Evolutionary conservation across 1,140 invertebrate species (phyloP).

Genomic region (Ostrea denselamellosa): DNA sequence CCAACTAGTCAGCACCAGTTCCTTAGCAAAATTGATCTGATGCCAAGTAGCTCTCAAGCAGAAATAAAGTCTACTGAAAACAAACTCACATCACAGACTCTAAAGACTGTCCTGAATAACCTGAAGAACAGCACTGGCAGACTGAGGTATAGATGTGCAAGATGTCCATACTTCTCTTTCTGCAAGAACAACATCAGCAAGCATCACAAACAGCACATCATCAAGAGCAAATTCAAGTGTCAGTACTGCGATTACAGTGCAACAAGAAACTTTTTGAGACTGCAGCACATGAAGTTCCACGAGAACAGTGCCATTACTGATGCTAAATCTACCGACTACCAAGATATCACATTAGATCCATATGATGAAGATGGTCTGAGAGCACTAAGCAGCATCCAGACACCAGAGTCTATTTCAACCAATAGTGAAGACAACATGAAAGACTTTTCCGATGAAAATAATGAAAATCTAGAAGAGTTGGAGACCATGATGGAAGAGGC

Average conservation of each 20-base stretch:
- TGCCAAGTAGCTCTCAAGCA: neutral
- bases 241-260: conserved; percentile 68
- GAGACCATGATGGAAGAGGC: conserved; percentile 50
- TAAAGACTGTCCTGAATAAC: conserved; percentile 48
- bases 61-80: neutral
- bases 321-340: conserved; percentile 45
- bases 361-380: conserved; percentile 57
- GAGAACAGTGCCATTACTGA: conserved; percentile 43
- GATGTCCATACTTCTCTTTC: conserved; percentile 68
- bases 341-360: conserved; percentile 67
- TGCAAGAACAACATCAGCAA: conserved; percentile 70
- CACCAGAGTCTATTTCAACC: conserved; percentile 37
- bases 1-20: conserved; percentile 43
- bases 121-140: conserved; percentile 49
- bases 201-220: conserved; percentile 68
- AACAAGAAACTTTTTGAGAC: conserved; percentile 61
- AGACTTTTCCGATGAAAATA: conserved; percentile 49
- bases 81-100: conserved; percentile 36
- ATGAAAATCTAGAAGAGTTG: conserved; percentile 52
- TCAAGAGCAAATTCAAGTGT: conserved; percentile 69
- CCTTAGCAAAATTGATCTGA: conserved; percentile 22
- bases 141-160: conserved; percentile 67
- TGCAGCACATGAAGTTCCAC: conserved; percentile 67
- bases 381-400: conserved; percentile 55
- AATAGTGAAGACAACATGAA: conserved; percentile 11